These are phyloP conservation scores for Harpagoxenus sublaevis DNA, from an alignment of 2,888 invertebrate genomes.

Conservation along the genomic window DNA sequence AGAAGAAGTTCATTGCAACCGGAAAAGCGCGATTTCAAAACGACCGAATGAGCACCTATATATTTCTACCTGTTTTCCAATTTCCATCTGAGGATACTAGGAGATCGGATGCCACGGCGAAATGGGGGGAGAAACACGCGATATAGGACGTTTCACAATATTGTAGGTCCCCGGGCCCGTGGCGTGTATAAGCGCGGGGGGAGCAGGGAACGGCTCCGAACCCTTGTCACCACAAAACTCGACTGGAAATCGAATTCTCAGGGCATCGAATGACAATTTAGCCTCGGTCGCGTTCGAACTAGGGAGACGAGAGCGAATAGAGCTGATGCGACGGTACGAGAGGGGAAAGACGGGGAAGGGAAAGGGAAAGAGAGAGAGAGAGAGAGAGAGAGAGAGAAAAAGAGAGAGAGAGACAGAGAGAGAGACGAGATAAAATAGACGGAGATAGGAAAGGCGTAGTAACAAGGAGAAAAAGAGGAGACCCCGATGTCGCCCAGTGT, in stretches of 20 bases:
- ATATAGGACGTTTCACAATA: conserved; percentile 75
- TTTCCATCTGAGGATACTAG: conserved; percentile 62
- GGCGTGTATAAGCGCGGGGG: conserved; percentile 39
- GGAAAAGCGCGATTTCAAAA: conserved; percentile 30
- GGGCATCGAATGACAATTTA: conserved; percentile 86
- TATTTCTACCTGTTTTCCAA: conserved; percentile 68
- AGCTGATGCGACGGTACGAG: conserved; percentile 18
- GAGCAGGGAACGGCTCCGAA: conserved; percentile 50
- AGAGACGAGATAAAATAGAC: conserved; percentile 29
- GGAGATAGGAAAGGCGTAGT: conserved; percentile 16
- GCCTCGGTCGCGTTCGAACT: conserved; percentile 42
- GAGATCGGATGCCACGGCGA: conserved; percentile 55
- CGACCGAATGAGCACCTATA: conserved; percentile 17
- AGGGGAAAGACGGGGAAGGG: conserved; percentile 12
- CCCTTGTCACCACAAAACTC: conserved; percentile 78
- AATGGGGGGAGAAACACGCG: conserved; percentile 46
- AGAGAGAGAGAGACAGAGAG: conserved; percentile 10
- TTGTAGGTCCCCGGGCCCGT: conserved; percentile 59
- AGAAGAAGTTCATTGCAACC: background rate
- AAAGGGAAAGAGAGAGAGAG: background rate
- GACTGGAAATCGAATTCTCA: conserved; percentile 84
- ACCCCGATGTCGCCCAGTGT: conserved; percentile 68
- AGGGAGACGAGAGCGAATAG: conserved; percentile 47
- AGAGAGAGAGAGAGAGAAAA: background rate
- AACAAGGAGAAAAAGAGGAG: conserved; percentile 52